A percentile compares a stretch with the other conserved stretches of the same genome.
Evolutionary conservation across 92 coral and sea anemone species (phyloP).

Genomic region (Siderastrea radians): DNA sequence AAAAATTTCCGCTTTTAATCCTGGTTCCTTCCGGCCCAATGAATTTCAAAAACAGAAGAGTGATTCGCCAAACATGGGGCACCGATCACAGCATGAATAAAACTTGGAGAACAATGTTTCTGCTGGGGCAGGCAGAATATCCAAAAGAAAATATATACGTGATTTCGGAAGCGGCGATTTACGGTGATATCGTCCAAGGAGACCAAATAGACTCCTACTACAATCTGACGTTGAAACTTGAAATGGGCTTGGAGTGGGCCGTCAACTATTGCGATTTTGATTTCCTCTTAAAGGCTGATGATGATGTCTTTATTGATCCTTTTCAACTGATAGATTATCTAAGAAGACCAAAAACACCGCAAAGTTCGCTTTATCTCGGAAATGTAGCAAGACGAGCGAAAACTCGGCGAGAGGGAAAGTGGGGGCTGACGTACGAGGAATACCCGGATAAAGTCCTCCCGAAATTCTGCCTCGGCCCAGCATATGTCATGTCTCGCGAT

Average conservation of each 20-base stretch:
- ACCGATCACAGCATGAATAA: constrained; percentile 10
- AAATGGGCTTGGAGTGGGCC: constrained; percentile 48
- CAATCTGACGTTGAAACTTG: constrained; percentile 17
- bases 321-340: not conserved
- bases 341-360: not conserved
- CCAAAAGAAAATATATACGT: constrained; percentile 19
- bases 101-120: constrained; percentile 50
- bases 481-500: constrained; percentile 15
- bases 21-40: constrained; percentile 28
- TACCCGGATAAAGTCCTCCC: not conserved
- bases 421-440: not conserved
- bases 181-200: constrained; percentile 36
- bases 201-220: constrained; percentile 15
- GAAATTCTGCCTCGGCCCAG: constrained; percentile 18
- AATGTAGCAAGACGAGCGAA: not conserved
- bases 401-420: not conserved
- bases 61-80: constrained; percentile 52
- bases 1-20: constrained; percentile 19
- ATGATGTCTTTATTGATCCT: constrained; percentile 18
- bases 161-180: constrained; percentile 14
- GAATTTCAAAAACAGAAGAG: constrained; percentile 23
- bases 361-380: not conserved
- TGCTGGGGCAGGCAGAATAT: constrained; percentile 23
- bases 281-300: constrained; percentile 30
- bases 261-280: not conserved